Conservation (phyloP, 2,888 invertebrate genomes). For the Troides aeacus region DNA sequence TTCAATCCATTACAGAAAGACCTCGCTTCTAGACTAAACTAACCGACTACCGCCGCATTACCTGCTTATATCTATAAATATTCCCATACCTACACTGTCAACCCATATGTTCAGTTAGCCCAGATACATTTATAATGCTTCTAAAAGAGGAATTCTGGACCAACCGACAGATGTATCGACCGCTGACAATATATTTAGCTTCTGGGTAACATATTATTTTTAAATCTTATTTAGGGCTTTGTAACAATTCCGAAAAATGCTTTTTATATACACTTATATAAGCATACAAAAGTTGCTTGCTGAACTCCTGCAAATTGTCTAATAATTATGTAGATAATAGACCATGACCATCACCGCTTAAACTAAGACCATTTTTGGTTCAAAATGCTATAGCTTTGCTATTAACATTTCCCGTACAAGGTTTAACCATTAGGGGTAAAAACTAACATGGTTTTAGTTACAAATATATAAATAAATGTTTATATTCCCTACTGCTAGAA, state of each 20-base stretch:
- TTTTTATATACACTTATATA: too few species aligned
- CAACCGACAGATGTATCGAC: slow-evolving; percentile 12
- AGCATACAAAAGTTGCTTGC: too few species aligned
- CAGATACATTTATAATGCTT: slow-evolving; percentile 23
- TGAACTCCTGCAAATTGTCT: too few species aligned
- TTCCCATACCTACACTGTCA: slow-evolving; percentile 6
- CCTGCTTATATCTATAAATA: slow-evolving; percentile 3
- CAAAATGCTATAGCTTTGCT: too few species aligned
- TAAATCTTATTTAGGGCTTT: too few species aligned
- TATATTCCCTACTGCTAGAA: too few species aligned
- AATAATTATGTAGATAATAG: too few species aligned
- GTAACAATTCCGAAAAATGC: too few species aligned
- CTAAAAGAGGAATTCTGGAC: slow-evolving; percentile 16
- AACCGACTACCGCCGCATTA: not conserved
- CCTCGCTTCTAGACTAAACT: not conserved
- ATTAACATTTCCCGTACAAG: slow-evolving; percentile 15
- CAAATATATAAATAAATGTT: too few species aligned
- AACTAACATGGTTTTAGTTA: not conserved
- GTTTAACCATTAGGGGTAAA: slow-evolving; percentile 14
- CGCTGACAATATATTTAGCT: slow-evolving; percentile 2
- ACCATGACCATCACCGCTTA: too few species aligned
- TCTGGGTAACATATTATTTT: not conserved
- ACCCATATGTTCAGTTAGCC: slow-evolving; percentile 9
- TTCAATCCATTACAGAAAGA: slow-evolving; percentile 7
- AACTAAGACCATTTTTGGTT: too few species aligned